phyloP scores from a whole-genome alignment of 2,888 invertebrate species.

The Brachypterus glaber region DNA sequence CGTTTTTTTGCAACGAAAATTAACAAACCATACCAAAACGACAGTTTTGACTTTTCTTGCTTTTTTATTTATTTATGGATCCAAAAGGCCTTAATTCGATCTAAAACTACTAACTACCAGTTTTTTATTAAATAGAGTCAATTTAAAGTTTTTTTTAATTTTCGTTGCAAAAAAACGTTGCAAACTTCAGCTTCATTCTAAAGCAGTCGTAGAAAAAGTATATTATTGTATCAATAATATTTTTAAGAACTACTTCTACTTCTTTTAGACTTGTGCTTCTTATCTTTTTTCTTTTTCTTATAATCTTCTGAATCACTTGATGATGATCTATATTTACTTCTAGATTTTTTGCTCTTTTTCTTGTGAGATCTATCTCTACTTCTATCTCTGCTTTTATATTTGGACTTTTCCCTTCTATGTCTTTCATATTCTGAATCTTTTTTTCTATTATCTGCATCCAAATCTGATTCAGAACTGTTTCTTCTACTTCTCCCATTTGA shows the following conservation, averaged over 20 bases:
- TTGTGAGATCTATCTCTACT: slow-evolving; percentile 14
- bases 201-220: too few relatives aligned
- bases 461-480: background rate
- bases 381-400: slow-evolving; percentile 17
- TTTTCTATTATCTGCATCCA: background rate
- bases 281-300: slow-evolving; percentile 14
- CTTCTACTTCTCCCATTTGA: slow-evolving; percentile 3
- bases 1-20: too few relatives aligned
- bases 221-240: too few relatives aligned
- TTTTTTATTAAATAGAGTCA: too few relatives aligned
- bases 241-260: slow-evolving; percentile 14
- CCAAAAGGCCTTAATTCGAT: too few relatives aligned
- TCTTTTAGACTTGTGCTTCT: slow-evolving; percentile 14
- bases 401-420: slow-evolving; percentile 14
- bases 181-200: too few relatives aligned
- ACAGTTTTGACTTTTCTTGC: too few relatives aligned
- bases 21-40: too few relatives aligned
- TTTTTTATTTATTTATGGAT: too few relatives aligned
- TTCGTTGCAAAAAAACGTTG: too few relatives aligned
- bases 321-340: slow-evolving; percentile 14
- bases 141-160: too few relatives aligned
- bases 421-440: background rate
- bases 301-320: slow-evolving; percentile 14
- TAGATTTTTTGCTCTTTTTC: slow-evolving; percentile 11
- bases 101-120: too few relatives aligned